Evolutionary conservation across 1,140 invertebrate species (phyloP).

Genomic region (Drosophila cardini): DNA sequence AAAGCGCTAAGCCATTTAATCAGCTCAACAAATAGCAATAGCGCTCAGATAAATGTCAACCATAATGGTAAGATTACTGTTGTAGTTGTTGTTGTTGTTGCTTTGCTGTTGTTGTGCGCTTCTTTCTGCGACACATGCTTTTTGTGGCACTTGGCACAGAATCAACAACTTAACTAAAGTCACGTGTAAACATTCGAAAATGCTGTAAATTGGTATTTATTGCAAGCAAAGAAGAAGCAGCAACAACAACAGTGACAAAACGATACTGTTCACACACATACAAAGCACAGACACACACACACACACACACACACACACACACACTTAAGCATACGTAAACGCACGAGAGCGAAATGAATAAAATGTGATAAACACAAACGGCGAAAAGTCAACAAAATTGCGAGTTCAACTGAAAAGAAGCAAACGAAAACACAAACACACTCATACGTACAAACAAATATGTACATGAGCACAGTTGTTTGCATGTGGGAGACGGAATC

Average conservation of each 20-base stretch:
- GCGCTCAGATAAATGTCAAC: constrained; percentile 34
- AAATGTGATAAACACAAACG: constrained; percentile 66
- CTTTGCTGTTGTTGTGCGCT: constrained; percentile 5
- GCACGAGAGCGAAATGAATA: constrained; percentile 45
- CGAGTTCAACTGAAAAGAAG: constrained; percentile 61
- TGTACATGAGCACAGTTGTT: constrained; percentile 16
- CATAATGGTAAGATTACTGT: constrained; percentile 8
- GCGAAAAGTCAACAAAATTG: constrained; percentile 75
- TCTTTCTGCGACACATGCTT: constrained; percentile 32
- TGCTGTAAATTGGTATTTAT: constrained; percentile 78
- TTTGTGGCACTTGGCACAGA: constrained; percentile 26
- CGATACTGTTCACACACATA: constrained; percentile 38
- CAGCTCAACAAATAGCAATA: constrained; percentile 46
- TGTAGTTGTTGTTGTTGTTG: constrained; percentile 17
- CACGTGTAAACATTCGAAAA: constrained; percentile 71
- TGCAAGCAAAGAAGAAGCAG: constrained; percentile 48
- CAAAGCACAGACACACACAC: constrained; percentile 12
- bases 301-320: constrained; percentile 14
- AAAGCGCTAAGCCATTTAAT: constrained; percentile 45
- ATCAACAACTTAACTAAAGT: constrained; percentile 64
- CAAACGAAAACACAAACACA: constrained; percentile 17
- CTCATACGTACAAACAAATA: background rate
- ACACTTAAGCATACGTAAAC: constrained; percentile 4
- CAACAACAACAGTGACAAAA: constrained; percentile 27
- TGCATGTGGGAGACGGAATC: constrained; percentile 55